Evolutionary conservation across 2,797 vertebrate genomes (phyloP).

Genomic region (Malacoctenus gilli): DNA sequence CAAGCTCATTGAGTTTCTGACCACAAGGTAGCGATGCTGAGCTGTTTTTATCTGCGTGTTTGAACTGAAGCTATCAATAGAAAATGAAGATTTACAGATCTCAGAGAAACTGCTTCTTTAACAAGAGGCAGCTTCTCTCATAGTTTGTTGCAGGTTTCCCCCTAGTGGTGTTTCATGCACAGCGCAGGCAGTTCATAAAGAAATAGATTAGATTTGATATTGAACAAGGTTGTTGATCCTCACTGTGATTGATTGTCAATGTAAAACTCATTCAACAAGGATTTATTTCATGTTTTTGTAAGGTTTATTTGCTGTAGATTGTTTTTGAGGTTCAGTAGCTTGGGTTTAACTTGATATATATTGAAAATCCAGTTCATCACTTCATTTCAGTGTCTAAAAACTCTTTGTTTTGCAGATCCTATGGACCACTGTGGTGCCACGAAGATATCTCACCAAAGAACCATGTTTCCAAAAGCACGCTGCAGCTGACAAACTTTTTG

Average conservation of each 20-base stretch:
- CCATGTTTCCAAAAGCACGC: conserved; percentile 92
- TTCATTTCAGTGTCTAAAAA: too few species aligned
- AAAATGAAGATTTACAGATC: too few species aligned
- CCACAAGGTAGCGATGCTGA: conserved; percentile 84
- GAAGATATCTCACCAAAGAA: conserved; percentile 99
- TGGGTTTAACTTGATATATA: neutral
- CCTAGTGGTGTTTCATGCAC: conserved; percentile 60
- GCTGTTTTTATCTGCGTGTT: too few species aligned
- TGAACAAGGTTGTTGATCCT: neutral
- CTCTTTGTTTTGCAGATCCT: conserved; percentile 80
- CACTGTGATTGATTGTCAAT: neutral
- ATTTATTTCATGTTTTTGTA: neutral
- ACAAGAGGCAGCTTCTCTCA: neutral
- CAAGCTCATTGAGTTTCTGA: conserved; percentile 97
- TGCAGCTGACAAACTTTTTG: conserved; percentile 93
- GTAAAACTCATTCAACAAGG: neutral
- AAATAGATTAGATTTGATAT: conserved; percentile 3
- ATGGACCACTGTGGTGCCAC: conserved; percentile 96
- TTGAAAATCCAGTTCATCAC: too few species aligned
- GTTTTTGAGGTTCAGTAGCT: too few species aligned
- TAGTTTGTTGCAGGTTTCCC: conserved; percentile 48
- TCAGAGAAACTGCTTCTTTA: too few species aligned
- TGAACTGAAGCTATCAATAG: too few species aligned
- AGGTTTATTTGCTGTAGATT: neutral
- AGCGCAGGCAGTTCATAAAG: conserved; percentile 18